Conservation (phyloP, 2,888 invertebrate genomes). For the Papilio protenor region DNA sequence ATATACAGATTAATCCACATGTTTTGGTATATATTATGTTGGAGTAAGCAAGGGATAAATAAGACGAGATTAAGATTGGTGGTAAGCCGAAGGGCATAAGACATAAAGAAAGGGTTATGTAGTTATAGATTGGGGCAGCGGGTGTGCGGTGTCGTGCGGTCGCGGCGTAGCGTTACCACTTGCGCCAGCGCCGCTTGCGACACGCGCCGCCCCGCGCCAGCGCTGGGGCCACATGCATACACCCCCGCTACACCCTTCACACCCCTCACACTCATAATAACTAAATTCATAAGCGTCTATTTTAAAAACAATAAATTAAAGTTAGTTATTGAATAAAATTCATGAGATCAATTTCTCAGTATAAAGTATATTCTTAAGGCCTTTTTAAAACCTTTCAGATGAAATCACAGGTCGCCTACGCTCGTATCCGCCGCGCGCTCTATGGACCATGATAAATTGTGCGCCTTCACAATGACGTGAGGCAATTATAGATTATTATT, state of each 20-base stretch:
- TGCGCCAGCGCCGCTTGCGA: slow-evolving; percentile 29
- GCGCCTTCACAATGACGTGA: neutral
- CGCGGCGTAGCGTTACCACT: slow-evolving; percentile 43
- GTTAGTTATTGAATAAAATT: neutral
- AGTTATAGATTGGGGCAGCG: neutral
- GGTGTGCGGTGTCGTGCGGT: slow-evolving; percentile 39
- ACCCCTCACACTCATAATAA: neutral
- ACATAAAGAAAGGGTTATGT: neutral
- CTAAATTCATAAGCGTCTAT: neutral
- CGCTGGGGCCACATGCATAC: neutral
- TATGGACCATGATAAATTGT: slow-evolving; percentile 8
- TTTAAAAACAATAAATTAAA: neutral
- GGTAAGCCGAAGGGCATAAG: neutral
- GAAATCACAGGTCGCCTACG: slow-evolving; percentile 15
- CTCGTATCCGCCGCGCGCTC: neutral
- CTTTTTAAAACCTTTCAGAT: slow-evolving; percentile 8
- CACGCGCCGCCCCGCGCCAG: slow-evolving; percentile 20
- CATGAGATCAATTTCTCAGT: neutral
- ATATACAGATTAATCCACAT: no score
- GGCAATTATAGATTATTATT: slow-evolving; percentile 1
- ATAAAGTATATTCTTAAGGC: neutral
- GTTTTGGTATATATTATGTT: neutral
- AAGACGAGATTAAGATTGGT: neutral
- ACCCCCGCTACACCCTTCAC: neutral
- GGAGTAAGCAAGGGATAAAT: neutral